Evolutionary conservation across 2,113 vertebrate species (phyloP).

Genomic region (Caranx ignobilis): DNA sequence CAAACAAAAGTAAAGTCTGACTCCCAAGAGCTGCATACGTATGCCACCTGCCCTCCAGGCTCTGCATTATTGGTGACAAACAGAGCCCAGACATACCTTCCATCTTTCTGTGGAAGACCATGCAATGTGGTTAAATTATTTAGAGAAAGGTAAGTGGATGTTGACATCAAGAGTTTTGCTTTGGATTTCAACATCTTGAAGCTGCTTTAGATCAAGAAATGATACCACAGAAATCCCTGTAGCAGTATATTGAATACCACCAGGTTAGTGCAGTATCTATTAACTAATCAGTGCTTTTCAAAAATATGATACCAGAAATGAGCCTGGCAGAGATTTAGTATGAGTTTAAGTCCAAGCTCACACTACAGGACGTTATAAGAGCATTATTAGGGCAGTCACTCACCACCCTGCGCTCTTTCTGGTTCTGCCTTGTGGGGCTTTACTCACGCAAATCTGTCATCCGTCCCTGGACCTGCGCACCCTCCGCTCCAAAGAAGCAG

Average conservation of each 20-base stretch:
- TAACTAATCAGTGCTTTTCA: background rate
- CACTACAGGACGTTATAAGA: background rate
- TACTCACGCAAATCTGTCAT: constrained; percentile 56
- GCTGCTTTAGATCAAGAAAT: background rate
- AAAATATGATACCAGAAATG: background rate
- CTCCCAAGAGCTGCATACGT: background rate
- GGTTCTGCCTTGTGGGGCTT: constrained; percentile 3
- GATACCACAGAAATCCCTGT: background rate
- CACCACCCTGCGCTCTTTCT: background rate
- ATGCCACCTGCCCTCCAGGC: constrained; percentile 29
- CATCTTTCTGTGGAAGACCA: background rate
- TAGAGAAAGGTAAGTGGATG: background rate
- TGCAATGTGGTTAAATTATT: background rate
- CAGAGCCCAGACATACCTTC: background rate
- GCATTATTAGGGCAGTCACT: background rate
- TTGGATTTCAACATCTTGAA: background rate
- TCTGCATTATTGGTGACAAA: background rate
- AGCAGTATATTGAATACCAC: background rate
- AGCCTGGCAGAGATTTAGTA: background rate
- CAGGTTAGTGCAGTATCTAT: background rate
- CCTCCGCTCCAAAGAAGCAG: constrained; percentile 61
- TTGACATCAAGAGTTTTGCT: background rate
- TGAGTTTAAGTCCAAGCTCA: constrained; percentile 1
- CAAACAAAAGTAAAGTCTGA: constrained; percentile 39
- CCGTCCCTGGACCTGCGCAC: constrained; percentile 65